Evolutionary conservation across 2,888 invertebrate species (phyloP), one percentile per base, ranked within the genome.

Genomic region (Cantharis rufa): DNA sequence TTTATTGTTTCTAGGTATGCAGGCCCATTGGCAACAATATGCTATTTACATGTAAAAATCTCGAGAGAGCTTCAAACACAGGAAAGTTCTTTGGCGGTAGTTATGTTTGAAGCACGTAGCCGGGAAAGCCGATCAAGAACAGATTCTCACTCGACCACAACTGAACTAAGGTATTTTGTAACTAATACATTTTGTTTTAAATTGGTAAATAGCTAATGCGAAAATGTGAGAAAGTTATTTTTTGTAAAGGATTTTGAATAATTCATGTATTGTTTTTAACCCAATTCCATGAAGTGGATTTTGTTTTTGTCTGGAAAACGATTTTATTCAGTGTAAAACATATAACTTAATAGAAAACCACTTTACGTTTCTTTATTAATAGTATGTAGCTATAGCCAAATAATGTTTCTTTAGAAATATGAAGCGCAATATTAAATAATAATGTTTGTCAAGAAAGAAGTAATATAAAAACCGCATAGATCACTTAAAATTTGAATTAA

Each of bases 31-130:
- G 89, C 91, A 2, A 87, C 92, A 69, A 90, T 92, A 76, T 91
- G 91, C 3, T 93, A 92, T 84, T 87, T 93, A 27, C 93, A 92
- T 84, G 91, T 93, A 68, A 89, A 92, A 83, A 90, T 92, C 69
- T 92, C 93, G 0, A 89, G 91, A 63, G 93, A 93, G 84, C 84
- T 94, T 48, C 89, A 91, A 66, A 88, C 88, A 5, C 90, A 90
- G 16, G 90, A 91, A 76, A 90, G 89, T 15, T 90, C 91, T 9
- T 86, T 90, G 70, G 89, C 91, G 2, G 89, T 91, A 11, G 90
- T 91, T 85, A 89, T 91, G 87, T 91, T 89, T 82, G 91, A 91
- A 81, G 88, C 90, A 69, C 87, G 90, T 18, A 88, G 82, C 62
- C 83, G 84, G 70, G 84, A 85, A 78, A 83, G 84, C 15, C 83